Conservation (phyloP, 2,888 invertebrate species). For the Bombyx huttoni region DNA sequence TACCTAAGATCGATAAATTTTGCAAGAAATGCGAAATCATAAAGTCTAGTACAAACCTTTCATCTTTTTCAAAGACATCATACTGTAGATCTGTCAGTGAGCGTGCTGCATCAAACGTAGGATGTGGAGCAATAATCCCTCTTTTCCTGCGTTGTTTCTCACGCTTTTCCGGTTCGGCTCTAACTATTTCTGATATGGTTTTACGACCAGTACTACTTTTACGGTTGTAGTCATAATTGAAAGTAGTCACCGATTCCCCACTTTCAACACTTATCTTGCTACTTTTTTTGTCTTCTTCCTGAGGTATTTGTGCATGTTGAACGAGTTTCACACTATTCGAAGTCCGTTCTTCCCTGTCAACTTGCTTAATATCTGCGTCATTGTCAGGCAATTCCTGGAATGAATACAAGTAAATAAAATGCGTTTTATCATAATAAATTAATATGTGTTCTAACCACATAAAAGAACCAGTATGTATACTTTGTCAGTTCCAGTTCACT, state of each 20-base stretch:
- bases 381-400: slow-evolving; percentile 40
- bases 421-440: no score
- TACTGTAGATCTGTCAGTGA: slow-evolving; percentile 55
- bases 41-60: slow-evolving; percentile 35
- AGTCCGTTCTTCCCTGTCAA: slow-evolving; percentile 13
- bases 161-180: slow-evolving; percentile 28
- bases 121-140: slow-evolving; percentile 69
- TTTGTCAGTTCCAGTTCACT: no score
- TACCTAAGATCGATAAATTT: no score
- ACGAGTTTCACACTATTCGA: background rate
- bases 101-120: slow-evolving; percentile 46
- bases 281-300: slow-evolving; percentile 31
- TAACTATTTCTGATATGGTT: slow-evolving; percentile 49
- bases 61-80: slow-evolving; percentile 70
- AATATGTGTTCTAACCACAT: no score
- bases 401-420: background rate
- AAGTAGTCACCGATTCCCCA: slow-evolving; percentile 19
- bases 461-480: no score
- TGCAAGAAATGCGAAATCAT: no score
- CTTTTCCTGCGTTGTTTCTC: slow-evolving; percentile 35
- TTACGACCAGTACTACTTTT: slow-evolving; percentile 43
- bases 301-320: slow-evolving; percentile 9
- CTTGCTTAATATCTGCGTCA: slow-evolving; percentile 9
- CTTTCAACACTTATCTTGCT: slow-evolving; percentile 44
- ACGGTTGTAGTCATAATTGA: slow-evolving; percentile 30